phyloP scores from a whole-genome alignment of 2,113 vertebrate genomes.

The Rhegmatorhina hoffmannsi region DNA sequence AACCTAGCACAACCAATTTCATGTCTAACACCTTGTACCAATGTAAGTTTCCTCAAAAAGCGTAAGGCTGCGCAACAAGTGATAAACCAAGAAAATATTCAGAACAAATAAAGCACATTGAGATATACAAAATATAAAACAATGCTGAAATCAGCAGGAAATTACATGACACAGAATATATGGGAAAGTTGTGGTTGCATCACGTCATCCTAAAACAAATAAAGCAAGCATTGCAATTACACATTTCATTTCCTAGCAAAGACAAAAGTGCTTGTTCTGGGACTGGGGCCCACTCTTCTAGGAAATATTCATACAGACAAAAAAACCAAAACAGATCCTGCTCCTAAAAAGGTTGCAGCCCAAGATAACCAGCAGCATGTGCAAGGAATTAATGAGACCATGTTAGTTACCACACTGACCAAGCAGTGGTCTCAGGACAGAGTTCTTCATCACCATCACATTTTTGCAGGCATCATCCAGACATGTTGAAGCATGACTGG shows the following conservation, averaged over 20 bases:
- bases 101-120: not conserved
- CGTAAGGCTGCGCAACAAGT: rapidly evolving
- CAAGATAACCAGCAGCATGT: not conserved
- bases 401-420: not conserved
- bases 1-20: not conserved
- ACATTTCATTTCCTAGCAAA: not conserved
- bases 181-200: not conserved
- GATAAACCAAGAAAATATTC: not conserved
- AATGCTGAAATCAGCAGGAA: not conserved
- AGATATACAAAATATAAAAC: not conserved
- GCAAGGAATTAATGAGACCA: not conserved
- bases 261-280: not conserved
- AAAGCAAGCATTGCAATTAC: not conserved
- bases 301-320: not conserved
- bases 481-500: not conserved
- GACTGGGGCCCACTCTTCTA: not conserved
- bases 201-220: not conserved
- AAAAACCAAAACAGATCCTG: not conserved
- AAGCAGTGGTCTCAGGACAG: not conserved
- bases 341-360: not conserved
- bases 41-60: not conserved
- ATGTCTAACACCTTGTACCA: not conserved
- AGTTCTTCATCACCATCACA: not conserved
- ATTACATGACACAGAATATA: not conserved
- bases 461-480: conserved; percentile 13